Conservation (phyloP, 2,113 vertebrate species). For the Corythaixoides concolor region DNA sequence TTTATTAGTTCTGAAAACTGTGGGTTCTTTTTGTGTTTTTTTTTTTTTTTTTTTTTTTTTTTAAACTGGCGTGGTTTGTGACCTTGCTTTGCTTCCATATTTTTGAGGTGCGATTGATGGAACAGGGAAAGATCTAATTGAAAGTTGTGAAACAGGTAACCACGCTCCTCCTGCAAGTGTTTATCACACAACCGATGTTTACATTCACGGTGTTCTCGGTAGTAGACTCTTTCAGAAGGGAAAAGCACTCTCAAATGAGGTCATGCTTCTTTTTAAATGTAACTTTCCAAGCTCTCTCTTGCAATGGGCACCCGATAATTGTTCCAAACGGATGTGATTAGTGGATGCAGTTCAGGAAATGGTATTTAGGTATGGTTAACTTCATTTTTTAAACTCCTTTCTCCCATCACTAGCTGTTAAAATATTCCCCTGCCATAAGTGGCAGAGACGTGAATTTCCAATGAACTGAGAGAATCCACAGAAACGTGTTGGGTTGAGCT, state of each 20-base stretch:
- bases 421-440: neutral
- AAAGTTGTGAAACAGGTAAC: neutral
- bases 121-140: neutral
- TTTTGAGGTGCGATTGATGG: neutral
- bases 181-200: neutral
- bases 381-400: neutral
- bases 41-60: neutral
- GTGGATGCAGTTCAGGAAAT: constrained; percentile 72
- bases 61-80: neutral
- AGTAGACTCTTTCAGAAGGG: neutral
- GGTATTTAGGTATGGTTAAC: constrained; percentile 73
- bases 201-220: neutral
- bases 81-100: neutral
- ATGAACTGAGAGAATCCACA: neutral
- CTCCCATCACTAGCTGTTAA: neutral
- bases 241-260: neutral
- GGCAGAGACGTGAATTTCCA: neutral
- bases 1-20: neutral
- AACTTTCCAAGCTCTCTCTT: constrained; percentile 73
- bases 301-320: constrained; percentile 71
- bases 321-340: constrained; percentile 77
- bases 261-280: constrained; percentile 55
- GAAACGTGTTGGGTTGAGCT: neutral
- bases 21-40: no score
- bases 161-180: no score